Conservation (phyloP, 2,113 vertebrate species). For the Pitta sordida region DNA sequence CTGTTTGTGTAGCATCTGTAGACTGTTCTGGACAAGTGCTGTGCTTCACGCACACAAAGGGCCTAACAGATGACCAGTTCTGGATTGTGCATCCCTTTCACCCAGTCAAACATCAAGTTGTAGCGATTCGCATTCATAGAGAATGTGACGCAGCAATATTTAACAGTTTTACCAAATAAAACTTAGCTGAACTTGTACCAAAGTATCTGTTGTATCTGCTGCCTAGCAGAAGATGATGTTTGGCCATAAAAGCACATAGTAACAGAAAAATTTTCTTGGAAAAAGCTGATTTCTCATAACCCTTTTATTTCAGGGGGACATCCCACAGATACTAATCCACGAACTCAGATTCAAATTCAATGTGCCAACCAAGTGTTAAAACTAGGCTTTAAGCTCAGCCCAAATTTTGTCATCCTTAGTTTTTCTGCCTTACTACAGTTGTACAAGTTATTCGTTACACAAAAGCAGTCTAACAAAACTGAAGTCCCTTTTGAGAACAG, state of each 20-base stretch:
- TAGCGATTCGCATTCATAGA: accelerated
- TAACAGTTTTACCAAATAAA: not conserved
- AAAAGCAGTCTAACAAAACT: not conserved
- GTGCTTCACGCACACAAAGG: conserved; percentile 13
- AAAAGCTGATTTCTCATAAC: not conserved
- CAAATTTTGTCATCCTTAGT: not conserved
- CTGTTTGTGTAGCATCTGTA: not conserved
- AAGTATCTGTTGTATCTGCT: no score
- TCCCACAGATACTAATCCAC: not conserved
- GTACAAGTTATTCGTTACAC: not conserved
- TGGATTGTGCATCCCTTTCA: not conserved
- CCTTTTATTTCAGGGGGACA: not conserved
- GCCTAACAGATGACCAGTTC: not conserved
- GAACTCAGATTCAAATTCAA: not conserved
- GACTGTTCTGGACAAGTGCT: conserved; percentile 6
- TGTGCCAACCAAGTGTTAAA: accelerated
- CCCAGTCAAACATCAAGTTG: not conserved
- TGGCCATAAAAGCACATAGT: not conserved
- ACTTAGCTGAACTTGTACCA: not conserved
- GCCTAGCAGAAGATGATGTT: not conserved
- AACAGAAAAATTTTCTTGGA: not conserved
- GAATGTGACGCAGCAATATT: not conserved
- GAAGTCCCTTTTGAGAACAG: not conserved
- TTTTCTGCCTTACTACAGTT: not conserved
- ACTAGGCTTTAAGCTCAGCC: not conserved